Percentiles rank a stretch among this genome's conserved stretches.
These are phyloP conservation scores for Melanotus villosus DNA, from an alignment of 2,888 invertebrate species.

Conservation along the genomic window DNA sequence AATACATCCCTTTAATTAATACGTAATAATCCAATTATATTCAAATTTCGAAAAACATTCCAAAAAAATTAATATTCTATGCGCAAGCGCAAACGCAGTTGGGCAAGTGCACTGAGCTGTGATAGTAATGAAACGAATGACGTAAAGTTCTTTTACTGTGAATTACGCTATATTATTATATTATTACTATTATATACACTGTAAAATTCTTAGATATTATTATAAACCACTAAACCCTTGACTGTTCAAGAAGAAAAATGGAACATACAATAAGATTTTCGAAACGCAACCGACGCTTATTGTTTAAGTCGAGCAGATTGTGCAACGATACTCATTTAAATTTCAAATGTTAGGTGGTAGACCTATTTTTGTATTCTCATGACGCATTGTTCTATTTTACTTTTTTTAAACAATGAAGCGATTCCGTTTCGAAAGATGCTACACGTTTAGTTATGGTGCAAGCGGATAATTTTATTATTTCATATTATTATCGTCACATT, in stretches of 20 bases:
- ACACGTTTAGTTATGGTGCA: constrained; percentile 27
- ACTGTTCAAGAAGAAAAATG: constrained; percentile 27
- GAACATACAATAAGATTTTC: constrained; percentile 6
- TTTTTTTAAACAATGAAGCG: constrained; percentile 43
- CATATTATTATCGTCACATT: constrained; percentile 5
- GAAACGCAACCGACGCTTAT: constrained; percentile 33
- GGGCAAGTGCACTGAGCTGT: constrained; percentile 61
- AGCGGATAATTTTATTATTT: constrained; percentile 20
- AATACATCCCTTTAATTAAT: neutral
- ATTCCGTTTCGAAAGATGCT: constrained; percentile 35
- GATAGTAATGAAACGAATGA: constrained; percentile 68
- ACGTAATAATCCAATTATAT: neutral
- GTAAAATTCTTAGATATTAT: constrained; percentile 40
- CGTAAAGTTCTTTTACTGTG: constrained; percentile 59
- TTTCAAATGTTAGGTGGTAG: constrained; percentile 36
- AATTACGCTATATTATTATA: constrained; percentile 40
- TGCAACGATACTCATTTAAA: constrained; percentile 45
- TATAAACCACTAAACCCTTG: constrained; percentile 23
- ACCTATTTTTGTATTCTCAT: constrained; percentile 45
- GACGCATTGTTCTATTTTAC: constrained; percentile 42
- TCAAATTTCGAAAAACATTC: constrained; percentile 27
- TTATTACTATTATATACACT: constrained; percentile 35
- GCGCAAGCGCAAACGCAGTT: constrained; percentile 42
- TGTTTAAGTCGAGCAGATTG: constrained; percentile 40
- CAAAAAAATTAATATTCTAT: constrained; percentile 31